These are phyloP conservation scores for Denticeps clupeoides DNA, from an alignment of 2,797 vertebrate species.

Conservation along the genomic window DNA sequence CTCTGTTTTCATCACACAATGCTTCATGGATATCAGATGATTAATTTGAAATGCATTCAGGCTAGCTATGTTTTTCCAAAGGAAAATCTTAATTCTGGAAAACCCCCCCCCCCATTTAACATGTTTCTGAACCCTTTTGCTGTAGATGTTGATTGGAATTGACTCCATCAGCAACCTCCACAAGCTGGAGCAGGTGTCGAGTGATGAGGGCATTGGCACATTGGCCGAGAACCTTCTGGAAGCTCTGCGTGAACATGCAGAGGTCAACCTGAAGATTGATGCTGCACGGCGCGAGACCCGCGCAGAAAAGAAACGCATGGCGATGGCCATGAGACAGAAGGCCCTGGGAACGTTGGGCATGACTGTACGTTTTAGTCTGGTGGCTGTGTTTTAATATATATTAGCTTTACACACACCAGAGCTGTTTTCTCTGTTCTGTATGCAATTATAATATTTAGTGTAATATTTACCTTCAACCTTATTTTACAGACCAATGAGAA, in stretches of 20 bases:
- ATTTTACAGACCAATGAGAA: conserved; percentile 88
- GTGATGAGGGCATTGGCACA: conserved; percentile 94
- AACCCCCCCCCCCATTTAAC: too few relatives aligned
- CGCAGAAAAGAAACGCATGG: conserved; percentile 96
- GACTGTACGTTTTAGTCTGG: conserved; percentile 82
- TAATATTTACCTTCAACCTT: not conserved
- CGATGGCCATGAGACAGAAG: conserved; percentile 98
- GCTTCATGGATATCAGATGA: too few relatives aligned
- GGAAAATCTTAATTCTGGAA: too few relatives aligned
- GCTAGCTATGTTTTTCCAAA: too few relatives aligned
- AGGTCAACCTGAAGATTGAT: conserved; percentile 94
- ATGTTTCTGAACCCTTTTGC: conserved; percentile 6
- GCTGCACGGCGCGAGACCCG: conserved; percentile 90
- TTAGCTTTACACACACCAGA: not conserved
- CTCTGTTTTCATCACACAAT: too few relatives aligned
- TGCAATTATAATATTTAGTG: not conserved
- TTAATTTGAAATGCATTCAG: too few relatives aligned
- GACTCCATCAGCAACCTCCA: conserved; percentile 96
- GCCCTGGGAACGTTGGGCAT: conserved; percentile 94
- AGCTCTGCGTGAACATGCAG: conserved; percentile 81
- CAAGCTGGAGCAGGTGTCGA: conserved; percentile 98
- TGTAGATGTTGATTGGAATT: conserved; percentile 83
- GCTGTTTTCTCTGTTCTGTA: too few relatives aligned
- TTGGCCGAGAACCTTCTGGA: conserved; percentile 94
- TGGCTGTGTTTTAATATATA: too few relatives aligned